Percentiles rank a stretch among this genome's conserved stretches.
Evolutionary conservation across 2,797 vertebrate genomes (phyloP).

Genomic region (Columba guinea): DNA sequence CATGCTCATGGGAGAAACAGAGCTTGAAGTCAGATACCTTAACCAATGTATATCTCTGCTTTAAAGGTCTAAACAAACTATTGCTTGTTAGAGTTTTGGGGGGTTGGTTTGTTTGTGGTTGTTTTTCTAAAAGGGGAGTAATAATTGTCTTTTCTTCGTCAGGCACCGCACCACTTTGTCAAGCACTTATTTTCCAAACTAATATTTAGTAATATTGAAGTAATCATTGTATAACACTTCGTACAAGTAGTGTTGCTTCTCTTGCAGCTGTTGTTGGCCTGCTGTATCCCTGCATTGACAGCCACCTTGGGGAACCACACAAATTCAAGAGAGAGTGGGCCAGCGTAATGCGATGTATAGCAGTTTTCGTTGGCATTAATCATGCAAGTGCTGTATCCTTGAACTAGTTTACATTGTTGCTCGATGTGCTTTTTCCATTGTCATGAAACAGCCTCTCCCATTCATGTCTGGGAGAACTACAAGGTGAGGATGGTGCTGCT

Average conservation of each 20-base stretch:
- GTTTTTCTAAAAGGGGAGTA: neutral
- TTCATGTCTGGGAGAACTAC: neutral
- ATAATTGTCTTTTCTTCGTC: neutral
- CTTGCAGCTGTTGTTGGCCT: conserved; percentile 92
- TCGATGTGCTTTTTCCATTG: neutral
- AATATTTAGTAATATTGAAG: neutral
- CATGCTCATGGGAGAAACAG: neutral
- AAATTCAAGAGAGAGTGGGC: conserved; percentile 99
- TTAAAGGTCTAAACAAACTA: neutral
- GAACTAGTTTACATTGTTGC: neutral
- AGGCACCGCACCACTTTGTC: neutral
- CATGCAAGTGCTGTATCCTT: conserved; percentile 99
- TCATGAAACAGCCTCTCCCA: neutral
- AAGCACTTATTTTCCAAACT: neutral
- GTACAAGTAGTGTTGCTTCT: neutral
- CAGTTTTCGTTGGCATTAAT: conserved; percentile 98
- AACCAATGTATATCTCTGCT: neutral
- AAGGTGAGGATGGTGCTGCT: neutral
- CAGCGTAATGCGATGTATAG: conserved; percentile 98
- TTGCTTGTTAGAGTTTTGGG: neutral
- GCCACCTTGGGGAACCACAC: conserved; percentile 95
- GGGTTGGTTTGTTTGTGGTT: fast-evolving
- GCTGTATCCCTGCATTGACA: conserved; percentile 96
- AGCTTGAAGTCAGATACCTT: neutral
- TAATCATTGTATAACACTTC: neutral